phyloP scores from a whole-genome alignment of 2,797 vertebrate genomes.

The Myotis planiceps region DNA sequence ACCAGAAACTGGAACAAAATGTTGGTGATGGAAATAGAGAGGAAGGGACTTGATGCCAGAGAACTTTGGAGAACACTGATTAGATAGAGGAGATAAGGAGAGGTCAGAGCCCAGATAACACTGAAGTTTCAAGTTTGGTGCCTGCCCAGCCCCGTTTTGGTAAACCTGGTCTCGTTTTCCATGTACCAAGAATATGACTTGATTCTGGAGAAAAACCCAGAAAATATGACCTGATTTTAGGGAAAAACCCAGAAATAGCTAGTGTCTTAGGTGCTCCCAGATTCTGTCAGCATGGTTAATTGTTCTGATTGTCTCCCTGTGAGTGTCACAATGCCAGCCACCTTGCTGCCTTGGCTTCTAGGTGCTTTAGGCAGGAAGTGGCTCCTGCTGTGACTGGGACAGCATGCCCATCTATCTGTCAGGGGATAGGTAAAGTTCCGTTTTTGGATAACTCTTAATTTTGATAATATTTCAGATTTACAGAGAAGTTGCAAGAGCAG shows the following conservation, averaged over 20 bases:
- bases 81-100: background rate
- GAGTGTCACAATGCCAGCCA: background rate
- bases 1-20: background rate
- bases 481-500: background rate
- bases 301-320: background rate
- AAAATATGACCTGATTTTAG: background rate
- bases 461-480: background rate
- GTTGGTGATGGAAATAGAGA: background rate
- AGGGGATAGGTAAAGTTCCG: background rate
- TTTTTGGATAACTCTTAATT: background rate
- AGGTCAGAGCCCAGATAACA: background rate
- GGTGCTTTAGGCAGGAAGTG: background rate
- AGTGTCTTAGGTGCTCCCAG: background rate
- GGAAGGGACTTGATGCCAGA: background rate
- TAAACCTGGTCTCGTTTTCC: conserved; percentile 2
- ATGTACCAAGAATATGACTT: background rate
- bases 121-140: background rate
- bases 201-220: background rate
- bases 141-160: background rate
- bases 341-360: background rate
- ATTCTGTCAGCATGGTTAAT: background rate
- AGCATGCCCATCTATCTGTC: background rate
- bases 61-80: conserved; percentile 17
- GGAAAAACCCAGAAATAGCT: background rate
- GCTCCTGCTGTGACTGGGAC: background rate